Conservation (phyloP, 92 coral and sea anemone species). For the Virgularia gustaviana region DNA sequence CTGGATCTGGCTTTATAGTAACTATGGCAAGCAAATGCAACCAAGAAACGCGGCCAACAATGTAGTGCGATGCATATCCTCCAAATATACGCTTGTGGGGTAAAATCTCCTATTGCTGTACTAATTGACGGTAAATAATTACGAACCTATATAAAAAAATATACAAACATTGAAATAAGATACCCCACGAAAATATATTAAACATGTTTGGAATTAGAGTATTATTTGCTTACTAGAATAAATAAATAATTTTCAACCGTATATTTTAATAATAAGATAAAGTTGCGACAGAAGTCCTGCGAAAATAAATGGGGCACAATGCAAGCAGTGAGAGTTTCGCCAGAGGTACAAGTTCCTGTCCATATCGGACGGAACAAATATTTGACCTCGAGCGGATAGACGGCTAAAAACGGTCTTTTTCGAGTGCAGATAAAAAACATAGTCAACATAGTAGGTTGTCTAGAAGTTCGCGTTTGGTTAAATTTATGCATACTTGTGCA, state of each 20-base stretch:
- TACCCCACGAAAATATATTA: background rate
- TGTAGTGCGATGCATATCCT: slow-evolving; percentile 83
- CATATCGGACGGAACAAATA: too few relatives aligned
- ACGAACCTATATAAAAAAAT: slow-evolving; percentile 58
- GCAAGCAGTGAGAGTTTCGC: background rate
- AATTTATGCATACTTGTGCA: too few relatives aligned
- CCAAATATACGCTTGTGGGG: slow-evolving; percentile 95
- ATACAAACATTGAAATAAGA: background rate
- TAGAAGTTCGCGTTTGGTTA: too few relatives aligned
- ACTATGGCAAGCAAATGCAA: slow-evolving; percentile 45
- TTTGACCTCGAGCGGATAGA: too few relatives aligned
- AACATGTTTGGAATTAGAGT: background rate
- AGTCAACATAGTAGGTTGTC: too few relatives aligned
- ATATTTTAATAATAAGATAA: too few relatives aligned
- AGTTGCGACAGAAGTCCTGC: too few relatives aligned
- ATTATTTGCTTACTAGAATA: background rate
- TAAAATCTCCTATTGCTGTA: slow-evolving; percentile 84
- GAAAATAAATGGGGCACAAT: background rate
- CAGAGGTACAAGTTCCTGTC: too few relatives aligned
- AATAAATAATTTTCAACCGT: background rate
- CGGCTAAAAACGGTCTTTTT: too few relatives aligned
- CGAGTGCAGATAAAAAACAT: too few relatives aligned
- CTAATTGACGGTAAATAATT: slow-evolving; percentile 94
- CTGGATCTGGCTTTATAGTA: slow-evolving; percentile 57
- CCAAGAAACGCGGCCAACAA: slow-evolving; percentile 59